These are phyloP conservation scores for Remorina albescens DNA, from an alignment of 2,797 vertebrate species.

Conservation along the genomic window DNA sequence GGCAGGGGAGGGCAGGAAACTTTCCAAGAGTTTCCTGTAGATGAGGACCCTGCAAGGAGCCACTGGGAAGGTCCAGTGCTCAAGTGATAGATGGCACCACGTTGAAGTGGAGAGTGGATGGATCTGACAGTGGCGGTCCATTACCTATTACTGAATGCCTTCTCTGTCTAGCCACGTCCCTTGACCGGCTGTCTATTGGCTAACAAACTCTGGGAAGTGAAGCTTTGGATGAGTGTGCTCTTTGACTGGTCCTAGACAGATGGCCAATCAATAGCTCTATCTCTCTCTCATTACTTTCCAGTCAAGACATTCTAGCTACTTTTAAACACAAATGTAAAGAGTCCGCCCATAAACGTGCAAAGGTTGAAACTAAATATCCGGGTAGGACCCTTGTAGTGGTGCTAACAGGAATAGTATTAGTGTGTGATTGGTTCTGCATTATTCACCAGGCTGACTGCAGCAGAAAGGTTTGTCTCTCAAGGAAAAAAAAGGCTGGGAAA, in stretches of 20 bases:
- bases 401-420: constrained; percentile 11
- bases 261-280: constrained; percentile 70
- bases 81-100: constrained; percentile 79
- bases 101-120: constrained; percentile 61
- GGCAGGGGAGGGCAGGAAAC: constrained; percentile 70
- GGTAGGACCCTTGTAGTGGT: not conserved
- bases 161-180: constrained; percentile 67
- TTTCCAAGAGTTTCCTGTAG: constrained; percentile 86
- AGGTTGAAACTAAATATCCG: constrained; percentile 21
- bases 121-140: constrained; percentile 67
- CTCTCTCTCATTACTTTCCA: constrained; percentile 58
- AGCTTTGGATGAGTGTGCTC: constrained; percentile 60
- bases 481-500: constrained; percentile 62
- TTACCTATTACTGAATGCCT: constrained; percentile 73
- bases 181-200: constrained; percentile 61
- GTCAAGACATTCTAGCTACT: constrained; percentile 47
- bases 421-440: constrained; percentile 28
- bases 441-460: constrained; percentile 38
- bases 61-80: constrained; percentile 66
- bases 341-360: constrained; percentile 4
- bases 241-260: constrained; percentile 60
- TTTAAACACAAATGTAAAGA: constrained; percentile 42
- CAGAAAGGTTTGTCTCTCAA: constrained; percentile 45
- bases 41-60: constrained; percentile 78
- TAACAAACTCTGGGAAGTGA: constrained; percentile 67